phyloP scores from a whole-genome alignment of 2,888 invertebrate genomes.

The Drosophila bunnanda region DNA sequence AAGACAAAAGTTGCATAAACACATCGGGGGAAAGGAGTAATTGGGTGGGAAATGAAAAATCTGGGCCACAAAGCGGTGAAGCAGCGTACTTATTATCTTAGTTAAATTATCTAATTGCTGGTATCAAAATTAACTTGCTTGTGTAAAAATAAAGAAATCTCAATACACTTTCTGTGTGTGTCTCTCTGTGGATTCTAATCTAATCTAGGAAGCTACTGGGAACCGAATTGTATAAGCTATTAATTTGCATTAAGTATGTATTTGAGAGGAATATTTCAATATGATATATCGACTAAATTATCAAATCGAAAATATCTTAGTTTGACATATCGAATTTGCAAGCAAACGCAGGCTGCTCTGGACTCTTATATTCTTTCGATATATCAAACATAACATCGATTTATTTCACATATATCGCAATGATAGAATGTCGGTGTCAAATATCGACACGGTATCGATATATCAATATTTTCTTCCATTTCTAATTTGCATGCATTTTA shows the following conservation, averaged over 20 bases:
- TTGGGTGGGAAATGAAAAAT: conserved; percentile 18
- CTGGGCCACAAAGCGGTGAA: conserved; percentile 4
- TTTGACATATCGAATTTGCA: not conserved
- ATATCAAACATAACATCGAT: too few relatives aligned
- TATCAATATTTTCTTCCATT: not conserved
- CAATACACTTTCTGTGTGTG: conserved; percentile 8
- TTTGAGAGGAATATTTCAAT: too few relatives aligned
- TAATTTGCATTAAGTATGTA: conserved; percentile 11
- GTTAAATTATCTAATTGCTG: conserved; percentile 10
- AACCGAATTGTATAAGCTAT: not conserved
- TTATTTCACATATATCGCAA: too few relatives aligned
- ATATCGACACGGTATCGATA: not conserved
- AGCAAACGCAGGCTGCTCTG: too few relatives aligned
- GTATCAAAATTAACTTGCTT: conserved; percentile 21
- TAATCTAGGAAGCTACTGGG: conserved; percentile 20
- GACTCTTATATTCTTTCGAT: too few relatives aligned
- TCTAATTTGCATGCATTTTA: conserved; percentile 30
- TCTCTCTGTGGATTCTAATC: conserved; percentile 6
- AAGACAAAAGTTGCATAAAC: conserved; percentile 69
- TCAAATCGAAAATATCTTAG: not conserved
- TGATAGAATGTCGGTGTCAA: not conserved
- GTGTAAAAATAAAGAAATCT: conserved; percentile 41
- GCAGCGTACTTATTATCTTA: conserved; percentile 16
- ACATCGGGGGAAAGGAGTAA: conserved; percentile 38
- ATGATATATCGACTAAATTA: not conserved